A percentile compares a stretch with the other conserved stretches of the same genome.
Conservation (phyloP, 2,797 vertebrate genomes). For the Eptatretus atami region DNA sequence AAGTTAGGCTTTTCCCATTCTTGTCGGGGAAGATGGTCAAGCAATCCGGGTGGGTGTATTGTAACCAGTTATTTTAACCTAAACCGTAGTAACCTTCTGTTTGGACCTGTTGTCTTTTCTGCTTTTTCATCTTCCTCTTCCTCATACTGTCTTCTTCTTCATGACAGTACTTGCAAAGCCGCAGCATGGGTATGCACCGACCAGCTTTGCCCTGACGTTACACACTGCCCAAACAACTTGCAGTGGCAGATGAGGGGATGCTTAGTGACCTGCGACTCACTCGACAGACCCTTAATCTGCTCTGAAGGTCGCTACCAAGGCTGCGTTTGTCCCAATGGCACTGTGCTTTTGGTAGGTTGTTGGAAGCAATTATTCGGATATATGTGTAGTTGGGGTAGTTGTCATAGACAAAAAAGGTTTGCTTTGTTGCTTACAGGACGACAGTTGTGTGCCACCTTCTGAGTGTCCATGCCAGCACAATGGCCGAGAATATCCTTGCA, state of each 20-base stretch:
- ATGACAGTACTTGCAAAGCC: constrained; percentile 21
- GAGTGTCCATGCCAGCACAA: constrained; percentile 53
- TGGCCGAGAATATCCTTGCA: constrained; percentile 27
- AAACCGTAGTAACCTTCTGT: too few species aligned
- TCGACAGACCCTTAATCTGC: constrained; percentile 18
- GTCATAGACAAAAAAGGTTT: too few species aligned
- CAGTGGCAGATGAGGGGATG: constrained; percentile 29
- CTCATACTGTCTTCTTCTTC: too few species aligned
- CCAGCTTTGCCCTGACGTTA: constrained; percentile 16
- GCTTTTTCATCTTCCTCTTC: too few species aligned
- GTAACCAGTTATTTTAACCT: too few species aligned
- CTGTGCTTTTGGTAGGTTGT: constrained; percentile 23
- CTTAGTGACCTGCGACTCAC: constrained; percentile 32
- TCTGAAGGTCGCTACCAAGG: constrained; percentile 17
- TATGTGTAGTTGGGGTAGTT: not conserved
- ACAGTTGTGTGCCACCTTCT: constrained; percentile 26
- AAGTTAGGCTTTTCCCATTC: too few species aligned
- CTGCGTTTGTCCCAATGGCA: constrained; percentile 40
- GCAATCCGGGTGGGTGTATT: too few species aligned
- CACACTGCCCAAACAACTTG: constrained; percentile 26
- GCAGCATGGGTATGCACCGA: constrained; percentile 29
- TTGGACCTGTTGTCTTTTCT: too few species aligned
- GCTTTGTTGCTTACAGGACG: constrained; percentile 15
- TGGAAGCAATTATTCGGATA: not conserved
- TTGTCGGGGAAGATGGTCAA: too few species aligned